Base-by-base conservation (phyloP, 2,888 invertebrate species). In the Campaea margaritaria region DNA sequence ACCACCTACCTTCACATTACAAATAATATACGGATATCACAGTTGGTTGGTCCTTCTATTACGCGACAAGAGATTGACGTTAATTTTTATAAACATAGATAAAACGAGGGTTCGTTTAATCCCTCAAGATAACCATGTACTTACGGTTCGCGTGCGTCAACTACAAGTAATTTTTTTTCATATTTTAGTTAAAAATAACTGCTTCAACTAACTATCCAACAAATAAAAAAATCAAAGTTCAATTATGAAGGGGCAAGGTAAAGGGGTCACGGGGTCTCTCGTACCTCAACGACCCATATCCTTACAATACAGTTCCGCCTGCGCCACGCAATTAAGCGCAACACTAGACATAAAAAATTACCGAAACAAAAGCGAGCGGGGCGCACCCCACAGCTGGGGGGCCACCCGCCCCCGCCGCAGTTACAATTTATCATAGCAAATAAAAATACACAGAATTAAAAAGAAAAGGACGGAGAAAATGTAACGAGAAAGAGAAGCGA, bases 351-450 rank as follows among this genome's bases (percentile, higher is more conserved):
- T 90, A 91, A 91, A 91, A 91, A 90, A 90, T 87, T 89, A 89
- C 89, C 85, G 88, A 91, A 92, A 91, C 90, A 91, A 92, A 90
- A 87, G 89, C 85, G 83, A 81, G 79, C 76, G 69, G 81, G 80
- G 78, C 68, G 60, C 61, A 46, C 69, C 66, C 67, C 74, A 72
- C 77, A 21, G 0, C 48, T 13, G 15, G 75, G 74, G 67, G 74
- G 75, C 72, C 65, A 46, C 58, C 68, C 59, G 67, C 76, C 80
- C 77, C 81, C 83, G 71, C 81, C 82, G 83, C 87, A 79, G 87
- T 86, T 85, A 90, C 91, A 90, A 92, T 92, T 91, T 91, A 92
- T 92, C 91, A 92, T 91, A 89, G 86, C 88, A 88, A 92, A 91
- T 91, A 91, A 91, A 91, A 91, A 91, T 90, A 90, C 87, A 83